Evolutionary conservation across 2,888 invertebrate species (phyloP).

Genomic region (Schizaphis graminum): DNA sequence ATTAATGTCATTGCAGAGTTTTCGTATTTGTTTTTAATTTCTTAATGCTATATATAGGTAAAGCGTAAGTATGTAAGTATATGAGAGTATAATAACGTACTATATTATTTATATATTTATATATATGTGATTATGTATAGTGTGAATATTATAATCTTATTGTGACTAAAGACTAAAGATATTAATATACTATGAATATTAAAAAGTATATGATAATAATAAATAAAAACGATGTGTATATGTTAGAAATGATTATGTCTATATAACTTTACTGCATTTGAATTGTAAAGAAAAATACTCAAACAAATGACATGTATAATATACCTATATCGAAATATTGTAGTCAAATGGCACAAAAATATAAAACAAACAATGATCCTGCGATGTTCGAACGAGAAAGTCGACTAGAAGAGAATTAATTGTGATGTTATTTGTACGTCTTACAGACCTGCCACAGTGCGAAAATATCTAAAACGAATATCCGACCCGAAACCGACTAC

Average conservation of each 20-base stretch:
- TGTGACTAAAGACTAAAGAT: neutral
- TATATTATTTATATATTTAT: neutral
- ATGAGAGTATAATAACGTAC: neutral
- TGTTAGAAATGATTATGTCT: neutral
- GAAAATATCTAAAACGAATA: conserved; percentile 20
- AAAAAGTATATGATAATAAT: neutral
- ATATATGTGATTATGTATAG: neutral
- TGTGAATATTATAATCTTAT: neutral
- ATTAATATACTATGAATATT: neutral
- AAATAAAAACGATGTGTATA: neutral
- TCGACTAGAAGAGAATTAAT: neutral
- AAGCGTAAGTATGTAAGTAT: neutral
- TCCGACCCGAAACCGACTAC: conserved; percentile 28
- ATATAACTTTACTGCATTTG: neutral
- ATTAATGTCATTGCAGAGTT: conserved; percentile 34
- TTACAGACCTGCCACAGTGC: neutral
- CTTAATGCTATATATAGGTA: conserved; percentile 23
- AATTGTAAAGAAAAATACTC: neutral
- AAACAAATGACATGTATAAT: neutral
- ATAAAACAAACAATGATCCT: neutral
- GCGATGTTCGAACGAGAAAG: neutral
- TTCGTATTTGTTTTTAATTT: conserved; percentile 47
- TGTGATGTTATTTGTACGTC: neutral
- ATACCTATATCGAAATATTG: neutral
- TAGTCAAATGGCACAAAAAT: neutral